Evolutionary conservation across 1,140 invertebrate species (phyloP).

Genomic region (Orussus abietinus): DNA sequence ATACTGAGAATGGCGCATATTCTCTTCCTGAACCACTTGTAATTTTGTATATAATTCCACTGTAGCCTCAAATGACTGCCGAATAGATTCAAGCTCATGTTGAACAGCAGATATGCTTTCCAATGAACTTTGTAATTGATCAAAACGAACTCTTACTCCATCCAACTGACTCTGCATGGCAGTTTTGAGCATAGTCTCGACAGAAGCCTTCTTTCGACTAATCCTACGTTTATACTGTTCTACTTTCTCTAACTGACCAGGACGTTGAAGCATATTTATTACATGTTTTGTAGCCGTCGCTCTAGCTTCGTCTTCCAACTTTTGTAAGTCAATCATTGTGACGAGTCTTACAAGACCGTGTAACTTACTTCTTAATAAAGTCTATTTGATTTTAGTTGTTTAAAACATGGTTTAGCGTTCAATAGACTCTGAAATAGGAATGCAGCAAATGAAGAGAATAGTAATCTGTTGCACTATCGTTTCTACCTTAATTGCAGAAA

Average conservation of each 20-base stretch:
- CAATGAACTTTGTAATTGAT: slow-evolving; percentile 79
- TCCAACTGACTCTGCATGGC: slow-evolving; percentile 97
- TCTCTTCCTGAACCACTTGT: slow-evolving; percentile 85
- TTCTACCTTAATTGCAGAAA: too few relatives aligned
- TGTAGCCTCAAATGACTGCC: slow-evolving; percentile 61
- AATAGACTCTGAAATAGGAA: too few relatives aligned
- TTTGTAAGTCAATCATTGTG: slow-evolving; percentile 64
- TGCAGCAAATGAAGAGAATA: too few relatives aligned
- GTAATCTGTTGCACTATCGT: too few relatives aligned
- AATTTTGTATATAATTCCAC: slow-evolving; percentile 73
- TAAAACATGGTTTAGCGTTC: too few relatives aligned
- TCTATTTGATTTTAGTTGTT: too few relatives aligned
- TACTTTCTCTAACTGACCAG: slow-evolving; percentile 93
- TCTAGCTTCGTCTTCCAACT: slow-evolving; percentile 81
- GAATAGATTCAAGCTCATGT: slow-evolving; percentile 54
- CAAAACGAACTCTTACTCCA: slow-evolving; percentile 90
- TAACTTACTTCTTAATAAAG: too few relatives aligned
- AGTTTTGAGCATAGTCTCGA: slow-evolving; percentile 97
- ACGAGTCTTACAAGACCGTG: too few relatives aligned
- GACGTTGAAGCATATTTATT: slow-evolving; percentile 88
- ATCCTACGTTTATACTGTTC: slow-evolving; percentile 83
- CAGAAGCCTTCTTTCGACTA: slow-evolving; percentile 83
- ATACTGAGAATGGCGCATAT: slow-evolving; percentile 90
- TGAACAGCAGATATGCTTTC: slow-evolving; percentile 77
- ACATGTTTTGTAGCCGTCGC: slow-evolving; percentile 84